Evolutionary conservation across 2,888 invertebrate species (phyloP).

Genomic region (Brachylomia viminalis): DNA sequence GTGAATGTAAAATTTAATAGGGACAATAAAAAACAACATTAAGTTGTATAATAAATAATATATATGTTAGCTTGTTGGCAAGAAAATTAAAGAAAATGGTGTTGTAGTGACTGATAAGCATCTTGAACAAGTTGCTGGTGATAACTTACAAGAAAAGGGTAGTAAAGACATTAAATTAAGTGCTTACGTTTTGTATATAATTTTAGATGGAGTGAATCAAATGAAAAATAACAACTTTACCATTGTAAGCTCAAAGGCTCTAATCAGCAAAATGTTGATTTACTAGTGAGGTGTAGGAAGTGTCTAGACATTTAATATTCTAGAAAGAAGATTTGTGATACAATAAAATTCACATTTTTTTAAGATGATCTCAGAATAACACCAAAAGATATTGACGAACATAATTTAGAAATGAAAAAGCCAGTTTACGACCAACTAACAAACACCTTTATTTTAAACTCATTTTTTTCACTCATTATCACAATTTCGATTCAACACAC

Average conservation of each 20-base stretch:
- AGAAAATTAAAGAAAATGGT: slow-evolving; percentile 12
- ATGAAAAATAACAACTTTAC: background rate
- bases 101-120: background rate
- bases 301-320: too few species aligned
- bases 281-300: background rate
- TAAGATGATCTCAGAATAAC: background rate
- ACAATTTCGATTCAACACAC: slow-evolving; percentile 66
- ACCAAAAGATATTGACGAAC: background rate
- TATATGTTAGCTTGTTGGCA: background rate
- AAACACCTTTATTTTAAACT: slow-evolving; percentile 17
- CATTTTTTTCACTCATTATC: slow-evolving; percentile 25
- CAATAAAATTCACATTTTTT: background rate
- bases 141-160: background rate
- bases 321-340: too few species aligned
- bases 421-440: slow-evolving; percentile 1
- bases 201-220: too few species aligned
- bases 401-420: slow-evolving; percentile 20
- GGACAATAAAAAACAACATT: slow-evolving; percentile 4
- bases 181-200: too few species aligned
- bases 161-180: background rate
- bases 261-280: background rate
- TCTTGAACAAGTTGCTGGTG: background rate
- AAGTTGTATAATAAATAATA: too few species aligned
- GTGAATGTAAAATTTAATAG: slow-evolving; percentile 12
- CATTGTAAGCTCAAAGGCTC: background rate